Base-by-base conservation (phyloP, 1,140 invertebrate species). In the Drosophila azteca region DNA sequence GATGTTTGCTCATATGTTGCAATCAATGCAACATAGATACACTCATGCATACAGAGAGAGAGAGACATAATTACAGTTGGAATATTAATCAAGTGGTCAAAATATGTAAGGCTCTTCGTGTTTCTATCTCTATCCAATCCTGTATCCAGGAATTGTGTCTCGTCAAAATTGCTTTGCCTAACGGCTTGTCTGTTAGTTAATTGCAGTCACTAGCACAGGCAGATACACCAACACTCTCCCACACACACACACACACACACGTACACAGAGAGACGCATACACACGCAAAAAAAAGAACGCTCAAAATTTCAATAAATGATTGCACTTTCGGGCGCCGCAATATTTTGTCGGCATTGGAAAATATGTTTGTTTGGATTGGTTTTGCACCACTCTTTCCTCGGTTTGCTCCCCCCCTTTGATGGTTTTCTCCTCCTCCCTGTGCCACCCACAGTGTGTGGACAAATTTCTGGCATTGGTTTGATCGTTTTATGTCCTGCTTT, bases 1-100 rank as follows among this genome's bases (percentile, higher is more conserved):
- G 48, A 43, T 81, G 67, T 82, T 82, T 77, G 78, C 50, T 55
- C 77, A 70, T 70, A 66, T 53, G 57, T 35, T 57, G 71, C 80
- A 83, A 79, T 71, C 65, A 79, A 53, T 53, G 70, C 52, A 66
- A 66, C 20, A 62, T 35, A 26, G 24, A 26, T 26, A 26, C 24
- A 26, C 24, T 26, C 24, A 53, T 53, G 65, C 52, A 60, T 15
- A 62, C 35, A 65, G 22, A 20, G 20, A 20, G n/a, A 20, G 17
- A 44, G 43, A 31, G 55, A 43, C 43, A 62, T 50, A 64, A 55
- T 45, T 61, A 46, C 52, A 46, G 69, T 62, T 66, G 51, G 54
- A 63, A 72, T 85, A 80, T 85, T 80, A 84, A 84, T 85, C 77
- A 77, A 85, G 62, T 84, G 81, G 44, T 62, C 66, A 43, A 46